Evolutionary conservation across 2,888 invertebrate genomes (phyloP).

Genomic region (Seira sanloemensis): DNA sequence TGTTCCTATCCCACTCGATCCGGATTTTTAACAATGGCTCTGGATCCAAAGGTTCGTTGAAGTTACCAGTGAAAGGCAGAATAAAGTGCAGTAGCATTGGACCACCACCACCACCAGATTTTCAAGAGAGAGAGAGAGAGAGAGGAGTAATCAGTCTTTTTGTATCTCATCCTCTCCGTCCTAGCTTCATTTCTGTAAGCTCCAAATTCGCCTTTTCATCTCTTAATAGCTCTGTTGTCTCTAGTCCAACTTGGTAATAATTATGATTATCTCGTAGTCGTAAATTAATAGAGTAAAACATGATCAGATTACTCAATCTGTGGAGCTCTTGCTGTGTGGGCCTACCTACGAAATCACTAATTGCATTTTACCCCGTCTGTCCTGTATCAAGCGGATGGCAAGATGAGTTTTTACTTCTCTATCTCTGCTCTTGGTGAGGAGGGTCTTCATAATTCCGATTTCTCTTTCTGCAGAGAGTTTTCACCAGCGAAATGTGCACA

Average conservation of each 20-base stretch:
- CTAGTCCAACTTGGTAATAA: slow-evolving; percentile 21
- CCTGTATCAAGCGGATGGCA: background rate
- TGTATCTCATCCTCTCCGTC: slow-evolving; percentile 11
- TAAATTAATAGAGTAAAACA: slow-evolving; percentile 55
- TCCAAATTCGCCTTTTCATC: background rate
- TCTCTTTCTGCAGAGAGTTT: background rate
- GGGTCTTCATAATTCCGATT: background rate
- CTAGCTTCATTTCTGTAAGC: background rate
- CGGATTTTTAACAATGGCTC: too few species aligned
- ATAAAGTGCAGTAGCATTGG: too few species aligned
- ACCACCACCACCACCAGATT: slow-evolving; percentile 29
- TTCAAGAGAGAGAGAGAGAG: too few species aligned
- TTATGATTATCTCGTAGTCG: slow-evolving; percentile 53
- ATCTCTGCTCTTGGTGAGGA: background rate
- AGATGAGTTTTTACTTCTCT: background rate
- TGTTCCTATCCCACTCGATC: too few species aligned
- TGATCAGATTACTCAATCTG: slow-evolving; percentile 56
- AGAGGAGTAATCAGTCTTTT: slow-evolving; percentile 42
- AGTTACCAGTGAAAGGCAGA: too few species aligned
- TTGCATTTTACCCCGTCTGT: slow-evolving; percentile 10
- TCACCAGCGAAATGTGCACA: background rate
- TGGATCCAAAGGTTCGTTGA: too few species aligned
- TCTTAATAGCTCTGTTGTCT: background rate
- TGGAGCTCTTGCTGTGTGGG: background rate
- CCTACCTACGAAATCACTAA: slow-evolving; percentile 20